Percentiles rank a stretch among this genome's conserved stretches.
These are phyloP conservation scores for Neoniphon sammara DNA, from an alignment of 2,797 vertebrate genomes.

Conservation along the genomic window DNA sequence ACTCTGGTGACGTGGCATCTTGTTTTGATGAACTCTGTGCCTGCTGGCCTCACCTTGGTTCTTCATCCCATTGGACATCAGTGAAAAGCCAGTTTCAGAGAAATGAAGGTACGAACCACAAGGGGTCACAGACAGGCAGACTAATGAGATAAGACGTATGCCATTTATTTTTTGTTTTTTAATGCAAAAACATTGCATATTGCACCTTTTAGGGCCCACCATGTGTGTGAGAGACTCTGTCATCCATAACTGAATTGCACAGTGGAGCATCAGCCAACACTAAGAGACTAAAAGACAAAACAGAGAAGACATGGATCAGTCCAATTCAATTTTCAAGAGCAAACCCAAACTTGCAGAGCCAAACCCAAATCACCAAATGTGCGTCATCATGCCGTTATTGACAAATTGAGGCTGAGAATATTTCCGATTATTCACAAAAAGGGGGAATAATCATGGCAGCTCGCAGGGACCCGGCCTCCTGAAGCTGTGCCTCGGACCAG, in stretches of 20 bases:
- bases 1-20: too few species aligned
- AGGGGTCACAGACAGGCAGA: too few species aligned
- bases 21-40: too few species aligned
- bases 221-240: not conserved
- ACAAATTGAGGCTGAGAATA: conserved; percentile 40
- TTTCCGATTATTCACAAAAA: conserved; percentile 54
- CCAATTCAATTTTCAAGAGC: conserved; percentile 47
- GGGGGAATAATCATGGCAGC: conserved; percentile 39
- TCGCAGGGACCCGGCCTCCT: conserved; percentile 39
- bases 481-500: conserved; percentile 39
- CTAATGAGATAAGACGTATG: too few species aligned
- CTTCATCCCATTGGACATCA: too few species aligned
- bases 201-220: too few species aligned
- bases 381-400: conserved; percentile 53
- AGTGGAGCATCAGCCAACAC: conserved; percentile 31
- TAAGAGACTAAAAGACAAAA: conserved; percentile 33
- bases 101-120: too few species aligned
- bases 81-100: too few species aligned
- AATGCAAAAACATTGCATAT: too few species aligned
- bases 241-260: not conserved
- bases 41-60: too few species aligned
- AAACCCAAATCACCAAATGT: conserved; percentile 71
- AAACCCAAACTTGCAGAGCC: conserved; percentile 39
- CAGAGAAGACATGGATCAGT: conserved; percentile 40
- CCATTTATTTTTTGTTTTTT: too few species aligned